Evolutionary conservation across 2,888 invertebrate genomes (phyloP), one percentile per base, ranked within the genome.

Genomic region (Brachylomia viminalis): DNA sequence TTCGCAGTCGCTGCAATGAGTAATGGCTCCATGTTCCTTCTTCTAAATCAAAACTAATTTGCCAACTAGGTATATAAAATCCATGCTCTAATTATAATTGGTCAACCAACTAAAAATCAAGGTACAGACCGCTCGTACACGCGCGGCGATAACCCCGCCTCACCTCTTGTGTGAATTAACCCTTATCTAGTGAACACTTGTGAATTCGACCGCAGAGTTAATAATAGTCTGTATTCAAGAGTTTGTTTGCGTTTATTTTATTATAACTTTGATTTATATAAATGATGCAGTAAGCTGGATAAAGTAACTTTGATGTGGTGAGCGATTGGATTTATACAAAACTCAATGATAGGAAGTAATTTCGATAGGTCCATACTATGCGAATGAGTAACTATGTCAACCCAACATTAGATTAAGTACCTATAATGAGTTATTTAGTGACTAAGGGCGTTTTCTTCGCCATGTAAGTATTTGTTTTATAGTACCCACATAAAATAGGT

Each of bases 131-230:
- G 64, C 52, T 77, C n/a, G 81, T 88, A 87, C 81, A 86, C 58
- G 66, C 83, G 77, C 65, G 23, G 13, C 38, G 93, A 94, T 94
- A 94, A 93, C 93, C 94, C 45, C 79, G 20, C 45, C 61, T 86
- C 88, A 89, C 90, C 87, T 86, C 73, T 83, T 78, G 81, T 87
- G 89, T 90, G 91, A 89, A 91, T 92, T 92, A 89, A 85, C 84
- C 85, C 83, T 91, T 91, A 92, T 91, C 91, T 82, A 3, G 45
- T 42, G 65, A 67, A 77, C 72, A 77, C 79, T 83, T 72, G 77
- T 86, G 59, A 68, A 83, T 86, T 77, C 72, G 62, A 72, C 49
- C 45, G 33, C 61, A 52, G 68, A 30, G 61, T 72, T 81, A 77
- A 69, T 81, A 79, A 74, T 77, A 72, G 74, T 77, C 49, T 82